A percentile compares a stretch with the other conserved stretches of the same genome.
phyloP scores from a whole-genome alignment of 2,113 vertebrate genomes.

The Chaenogobius annularis region DNA sequence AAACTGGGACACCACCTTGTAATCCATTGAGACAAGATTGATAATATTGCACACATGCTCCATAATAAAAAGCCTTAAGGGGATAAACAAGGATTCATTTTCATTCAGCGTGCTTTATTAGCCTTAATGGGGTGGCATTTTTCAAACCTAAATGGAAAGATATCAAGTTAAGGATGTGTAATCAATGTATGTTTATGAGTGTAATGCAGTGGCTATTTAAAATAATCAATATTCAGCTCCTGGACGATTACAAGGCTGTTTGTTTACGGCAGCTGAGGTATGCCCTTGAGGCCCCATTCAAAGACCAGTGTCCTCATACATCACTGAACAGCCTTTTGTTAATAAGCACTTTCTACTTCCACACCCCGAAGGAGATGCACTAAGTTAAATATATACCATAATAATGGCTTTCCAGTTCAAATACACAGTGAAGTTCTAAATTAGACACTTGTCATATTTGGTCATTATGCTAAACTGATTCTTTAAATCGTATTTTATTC shows the following conservation, averaged over 20 bases:
- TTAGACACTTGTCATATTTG: background rate
- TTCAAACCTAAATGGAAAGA: slow-evolving; percentile 53
- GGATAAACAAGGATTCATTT: slow-evolving; percentile 44
- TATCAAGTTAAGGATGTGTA: slow-evolving; percentile 49
- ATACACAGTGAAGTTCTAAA: background rate
- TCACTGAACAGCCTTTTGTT: slow-evolving; percentile 25
- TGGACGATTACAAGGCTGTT: slow-evolving; percentile 50
- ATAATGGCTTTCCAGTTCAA: background rate
- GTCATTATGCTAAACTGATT: background rate
- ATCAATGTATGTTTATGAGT: slow-evolving; percentile 69
- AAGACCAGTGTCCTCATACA: slow-evolving; percentile 40
- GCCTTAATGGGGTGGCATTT: slow-evolving; percentile 41
- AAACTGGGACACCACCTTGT: background rate
- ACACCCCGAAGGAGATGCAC: background rate
- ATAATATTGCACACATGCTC: background rate
- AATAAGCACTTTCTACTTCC: slow-evolving; percentile 22
- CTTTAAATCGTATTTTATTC: background rate
- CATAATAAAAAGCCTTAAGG: slow-evolving; percentile 15
- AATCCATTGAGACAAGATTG: background rate
- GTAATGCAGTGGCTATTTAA: slow-evolving; percentile 54
- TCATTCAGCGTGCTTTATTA: slow-evolving; percentile 22
- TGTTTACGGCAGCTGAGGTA: slow-evolving; percentile 47
- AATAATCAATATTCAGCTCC: slow-evolving; percentile 63
- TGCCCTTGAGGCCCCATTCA: slow-evolving; percentile 59
- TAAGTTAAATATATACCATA: background rate